Conservation (phyloP, 2,797 vertebrate genomes). For the Macropus fuliginosus region DNA sequence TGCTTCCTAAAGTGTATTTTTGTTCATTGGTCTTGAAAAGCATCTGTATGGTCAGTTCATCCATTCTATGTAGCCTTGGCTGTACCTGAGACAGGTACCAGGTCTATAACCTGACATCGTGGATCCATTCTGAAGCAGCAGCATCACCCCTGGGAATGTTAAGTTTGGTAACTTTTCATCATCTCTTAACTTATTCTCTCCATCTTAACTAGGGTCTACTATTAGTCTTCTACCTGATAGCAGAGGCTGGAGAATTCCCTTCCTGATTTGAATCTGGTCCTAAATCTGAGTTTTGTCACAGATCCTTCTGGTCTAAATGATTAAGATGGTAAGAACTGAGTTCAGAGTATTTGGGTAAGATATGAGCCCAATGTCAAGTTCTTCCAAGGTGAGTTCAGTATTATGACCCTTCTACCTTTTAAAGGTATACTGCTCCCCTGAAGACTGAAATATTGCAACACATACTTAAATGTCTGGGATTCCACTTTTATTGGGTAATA, state of each 20-base stretch:
- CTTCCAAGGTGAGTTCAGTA: not conserved
- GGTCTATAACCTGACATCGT: not conserved
- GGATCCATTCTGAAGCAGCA: not conserved
- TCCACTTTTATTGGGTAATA: not conserved
- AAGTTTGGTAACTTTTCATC: not conserved
- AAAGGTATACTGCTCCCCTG: not conserved
- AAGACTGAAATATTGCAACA: not conserved
- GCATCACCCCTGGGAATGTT: not conserved
- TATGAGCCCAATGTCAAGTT: not conserved
- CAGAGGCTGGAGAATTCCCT: not conserved
- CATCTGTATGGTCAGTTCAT: not conserved
- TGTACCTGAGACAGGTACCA: not conserved
- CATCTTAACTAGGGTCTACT: not conserved
- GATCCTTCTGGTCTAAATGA: not conserved
- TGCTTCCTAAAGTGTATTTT: not conserved
- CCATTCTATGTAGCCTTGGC: not conserved
- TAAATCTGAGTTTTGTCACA: not conserved
- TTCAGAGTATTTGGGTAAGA: not conserved
- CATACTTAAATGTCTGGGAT: not conserved
- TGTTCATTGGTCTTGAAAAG: not conserved
- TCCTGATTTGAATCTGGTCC: not conserved
- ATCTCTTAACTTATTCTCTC: not conserved
- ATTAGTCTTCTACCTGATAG: not conserved
- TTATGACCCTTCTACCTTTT: not conserved
- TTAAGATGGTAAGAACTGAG: not conserved